Evolutionary conservation across 2,888 invertebrate genomes (phyloP), one percentile per base, ranked within the genome.

Genomic region (Pycnomerus fuliginosus): DNA sequence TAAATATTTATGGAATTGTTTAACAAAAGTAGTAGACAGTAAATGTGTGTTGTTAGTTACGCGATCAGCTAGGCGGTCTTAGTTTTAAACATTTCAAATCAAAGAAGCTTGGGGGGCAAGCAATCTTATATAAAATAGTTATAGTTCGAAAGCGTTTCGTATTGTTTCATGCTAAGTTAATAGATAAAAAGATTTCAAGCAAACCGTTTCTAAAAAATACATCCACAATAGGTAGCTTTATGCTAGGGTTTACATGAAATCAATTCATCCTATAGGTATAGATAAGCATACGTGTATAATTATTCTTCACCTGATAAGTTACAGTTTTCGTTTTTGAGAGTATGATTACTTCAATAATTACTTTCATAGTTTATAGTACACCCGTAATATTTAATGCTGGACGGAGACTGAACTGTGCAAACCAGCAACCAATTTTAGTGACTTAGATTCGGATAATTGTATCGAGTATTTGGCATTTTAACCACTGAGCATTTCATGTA

Each of bases 321-420:
- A 49, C 58, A 48, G 56, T 53, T 53, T 52, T 54, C 50, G 50
- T 53, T 47, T 55, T 56, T 59, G 52, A 53, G 47, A 58, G 56
- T 61, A 59, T 53, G 53, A 64, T 64, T 62, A 52, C 65, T 56
- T 25, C 5, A 3, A 25, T 25, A 3, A 25, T 10, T 25, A 50
- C 46, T 52, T 47, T 53, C 61, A 65, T 67, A 67, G 64, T 67
- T 67, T 65, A 65, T 62, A 68, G 65, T 67, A 64, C 62, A 66
- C n/a, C n/a, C n/a, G n/a, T 66, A 61, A 66, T 67, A 63, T 16
- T 30, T 30, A 27, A 15, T 52, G 64, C 70, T 71, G 71, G 69
- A 70, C 65, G 69, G 71, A 73, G 72, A 71, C 70, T 72, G 72
- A n/a, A 72, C 64, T 67, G 68, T 70, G 70, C 70, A 71, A 68